Percentiles rank a stretch among this genome's conserved stretches.
Conservation (phyloP, 1,140 invertebrate species). For the Nasonia vitripennis region DNA sequence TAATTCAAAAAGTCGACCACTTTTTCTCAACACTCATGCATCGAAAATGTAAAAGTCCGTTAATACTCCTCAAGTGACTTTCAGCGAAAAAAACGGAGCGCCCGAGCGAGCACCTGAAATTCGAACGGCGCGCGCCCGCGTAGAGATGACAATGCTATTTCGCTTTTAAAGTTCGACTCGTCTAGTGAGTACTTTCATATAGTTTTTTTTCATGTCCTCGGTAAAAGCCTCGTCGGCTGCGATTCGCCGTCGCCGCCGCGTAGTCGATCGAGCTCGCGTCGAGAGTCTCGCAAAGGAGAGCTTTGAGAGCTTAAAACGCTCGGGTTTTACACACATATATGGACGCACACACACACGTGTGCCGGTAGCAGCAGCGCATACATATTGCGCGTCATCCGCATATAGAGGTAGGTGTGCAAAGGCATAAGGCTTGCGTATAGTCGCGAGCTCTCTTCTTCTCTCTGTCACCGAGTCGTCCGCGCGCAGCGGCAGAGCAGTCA, state of each 20-base stretch:
- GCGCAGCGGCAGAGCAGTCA: slow-evolving; percentile 12
- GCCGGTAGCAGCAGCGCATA: background rate
- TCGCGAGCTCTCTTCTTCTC: background rate
- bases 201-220: slow-evolving; percentile 39
- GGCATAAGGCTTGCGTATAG: slow-evolving; percentile 55
- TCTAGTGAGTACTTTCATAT: slow-evolving; percentile 36
- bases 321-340: slow-evolving; percentile 47
- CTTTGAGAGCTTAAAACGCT: slow-evolving; percentile 68
- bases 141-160: slow-evolving; percentile 49
- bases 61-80: slow-evolving; percentile 47
- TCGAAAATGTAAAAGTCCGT: slow-evolving; percentile 33
- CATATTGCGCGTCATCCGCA: background rate
- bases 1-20: slow-evolving; percentile 9
- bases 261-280: slow-evolving; percentile 58
- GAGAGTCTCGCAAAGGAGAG: slow-evolving; percentile 59
- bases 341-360: background rate
- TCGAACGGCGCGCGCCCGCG: slow-evolving; percentile 21
- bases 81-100: slow-evolving; percentile 32
- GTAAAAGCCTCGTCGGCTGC: slow-evolving; percentile 45
- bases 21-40: slow-evolving; percentile 32
- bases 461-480: background rate
- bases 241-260: slow-evolving; percentile 34
- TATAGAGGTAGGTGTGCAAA: slow-evolving; percentile 41
- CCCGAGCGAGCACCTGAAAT: slow-evolving; percentile 39
- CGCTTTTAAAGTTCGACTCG: slow-evolving; percentile 52